Percentiles rank a stretch among this genome's conserved stretches.
Evolutionary conservation across 2,113 vertebrate species (phyloP).

Genomic region (Dasyornis broadbenti): DNA sequence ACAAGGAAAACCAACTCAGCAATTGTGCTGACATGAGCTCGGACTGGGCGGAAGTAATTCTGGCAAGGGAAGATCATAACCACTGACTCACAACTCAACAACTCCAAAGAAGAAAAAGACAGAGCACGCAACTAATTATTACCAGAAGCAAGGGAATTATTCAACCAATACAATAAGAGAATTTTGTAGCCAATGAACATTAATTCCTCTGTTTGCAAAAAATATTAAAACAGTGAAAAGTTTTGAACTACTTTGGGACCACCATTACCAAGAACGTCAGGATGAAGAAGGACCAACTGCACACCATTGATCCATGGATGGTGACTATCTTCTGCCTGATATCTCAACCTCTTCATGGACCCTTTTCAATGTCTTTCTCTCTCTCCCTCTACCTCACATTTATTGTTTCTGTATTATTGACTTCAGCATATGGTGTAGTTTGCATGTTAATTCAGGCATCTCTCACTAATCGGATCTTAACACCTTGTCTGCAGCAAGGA

Average conservation of each 20-base stretch:
- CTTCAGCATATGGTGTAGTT: neutral
- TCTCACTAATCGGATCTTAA: neutral
- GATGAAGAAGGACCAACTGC: neutral
- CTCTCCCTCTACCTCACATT: neutral
- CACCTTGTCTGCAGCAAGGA: neutral
- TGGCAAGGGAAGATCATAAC: neutral
- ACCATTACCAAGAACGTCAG: neutral
- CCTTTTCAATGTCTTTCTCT: neutral
- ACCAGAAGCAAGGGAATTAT: neutral
- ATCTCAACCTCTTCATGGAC: neutral
- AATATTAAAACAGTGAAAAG: neutral
- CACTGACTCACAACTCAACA: neutral
- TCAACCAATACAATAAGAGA: neutral
- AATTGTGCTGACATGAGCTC: neutral
- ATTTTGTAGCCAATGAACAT: neutral
- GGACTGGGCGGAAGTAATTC: neutral
- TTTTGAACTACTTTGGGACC: neutral
- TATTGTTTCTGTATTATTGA: neutral
- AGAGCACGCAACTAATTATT: neutral
- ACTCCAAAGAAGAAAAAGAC: neutral
- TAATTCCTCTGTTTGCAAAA: neutral
- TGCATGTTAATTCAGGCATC: neutral
- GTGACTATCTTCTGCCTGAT: neutral
- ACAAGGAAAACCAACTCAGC: neutral
- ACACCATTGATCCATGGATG: neutral